phyloP scores from a whole-genome alignment of 53 echinoderm and acorn worm genomes.

The Arbacia lixula region DNA sequence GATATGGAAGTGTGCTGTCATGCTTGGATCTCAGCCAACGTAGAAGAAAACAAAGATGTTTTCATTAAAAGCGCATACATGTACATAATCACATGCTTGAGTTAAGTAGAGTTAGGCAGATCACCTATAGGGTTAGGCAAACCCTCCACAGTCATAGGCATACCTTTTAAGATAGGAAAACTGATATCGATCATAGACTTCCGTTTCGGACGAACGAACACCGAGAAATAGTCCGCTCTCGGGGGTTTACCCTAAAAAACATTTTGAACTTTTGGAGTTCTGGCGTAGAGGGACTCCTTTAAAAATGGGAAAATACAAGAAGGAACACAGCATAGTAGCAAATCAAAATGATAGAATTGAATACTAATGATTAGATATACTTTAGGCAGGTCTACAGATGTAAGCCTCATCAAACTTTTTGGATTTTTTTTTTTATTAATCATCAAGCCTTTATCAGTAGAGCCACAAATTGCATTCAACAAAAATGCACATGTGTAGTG shows the following conservation, averaged over 20 bases:
- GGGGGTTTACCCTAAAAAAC: constrained; percentile 56
- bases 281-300: constrained; percentile 41
- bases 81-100: background rate
- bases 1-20: too few relatives aligned
- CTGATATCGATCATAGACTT: constrained; percentile 41
- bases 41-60: constrained; percentile 42
- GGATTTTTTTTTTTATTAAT: too few relatives aligned
- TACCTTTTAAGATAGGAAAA: constrained; percentile 11
- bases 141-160: constrained; percentile 23
- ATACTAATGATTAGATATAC: too few relatives aligned
- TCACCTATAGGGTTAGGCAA: too few relatives aligned
- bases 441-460: constrained; percentile 8
- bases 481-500: constrained; percentile 21
- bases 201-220: constrained; percentile 58
- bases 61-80: too few relatives aligned
- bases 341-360: too few relatives aligned
- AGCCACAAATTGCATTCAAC: constrained; percentile 48
- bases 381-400: too few relatives aligned
- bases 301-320: constrained; percentile 34
- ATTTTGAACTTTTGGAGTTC: constrained; percentile 58
- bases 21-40: constrained; percentile 52
- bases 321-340: too few relatives aligned
- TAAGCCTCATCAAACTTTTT: too few relatives aligned
- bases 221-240: constrained; percentile 50
- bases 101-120: too few relatives aligned